Evolutionary conservation across 2,888 invertebrate genomes (phyloP), one percentile per base, ranked within the genome.

Genomic region (Cantharis flavilabris): DNA sequence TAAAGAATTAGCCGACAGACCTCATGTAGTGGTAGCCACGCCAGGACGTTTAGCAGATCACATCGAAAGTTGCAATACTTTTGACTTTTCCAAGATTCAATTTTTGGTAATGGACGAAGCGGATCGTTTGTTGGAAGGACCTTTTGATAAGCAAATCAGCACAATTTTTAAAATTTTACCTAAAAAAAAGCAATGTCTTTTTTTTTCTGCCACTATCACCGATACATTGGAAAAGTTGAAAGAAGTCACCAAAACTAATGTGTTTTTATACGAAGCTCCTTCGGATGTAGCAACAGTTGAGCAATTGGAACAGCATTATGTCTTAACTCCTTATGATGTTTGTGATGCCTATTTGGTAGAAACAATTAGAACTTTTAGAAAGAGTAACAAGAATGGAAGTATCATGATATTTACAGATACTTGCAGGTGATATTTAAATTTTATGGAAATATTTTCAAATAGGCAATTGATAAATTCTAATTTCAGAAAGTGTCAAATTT

Each of bases 31-130:
- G 1, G 95, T 99, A 0, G 97, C 98, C 0, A 99, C 99, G 87
- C 99, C 99, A 0, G 99, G 99, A 1, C 90, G 98, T 16, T 88
- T 99, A 62, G 96, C 97, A 0, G 99, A 99, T 88, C 98, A 98
- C 86, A 91, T 99, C 10, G 93, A 95, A 72, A 96, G 96, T 83
- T 96, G 97, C 85, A 91, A 95, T 81, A 96, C 95, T 14, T 95
- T 96, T 84, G 92, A 93, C 2, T 92, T 98, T 82, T 92, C 92
- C 82, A 94, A 92, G 83, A 92, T 97, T 0, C 93, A 95, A 84
- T 97, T 94, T 89, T 89, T 99, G 83, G 98, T 99, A 0, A 88
- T 99, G 72, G 99, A 99, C 89, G 99, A 99, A 90, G 99, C 99
- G 33, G 99, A 99, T 86, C 92, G 97, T 88, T 90, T 95, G 81